These are phyloP conservation scores for Cantharis nigra DNA, from an alignment of 2,888 invertebrate species.

Conservation along the genomic window DNA sequence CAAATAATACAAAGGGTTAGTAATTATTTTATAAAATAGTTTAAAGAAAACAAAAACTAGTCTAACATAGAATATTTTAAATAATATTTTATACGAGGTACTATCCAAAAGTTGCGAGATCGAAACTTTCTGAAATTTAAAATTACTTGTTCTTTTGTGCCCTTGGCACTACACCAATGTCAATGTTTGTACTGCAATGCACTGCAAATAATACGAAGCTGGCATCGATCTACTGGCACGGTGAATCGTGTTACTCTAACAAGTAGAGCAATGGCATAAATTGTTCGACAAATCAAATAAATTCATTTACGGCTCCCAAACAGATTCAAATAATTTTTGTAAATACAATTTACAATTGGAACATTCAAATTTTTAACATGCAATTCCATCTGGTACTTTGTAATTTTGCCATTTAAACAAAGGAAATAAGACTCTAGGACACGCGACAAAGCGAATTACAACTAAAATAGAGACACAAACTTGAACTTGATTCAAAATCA, in stretches of 20 bases:
- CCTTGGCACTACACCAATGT: background rate
- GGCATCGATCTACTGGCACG: background rate
- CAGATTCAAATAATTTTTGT: background rate
- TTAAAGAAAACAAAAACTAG: background rate
- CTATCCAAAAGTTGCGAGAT: background rate
- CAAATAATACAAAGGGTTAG: conserved; percentile 4
- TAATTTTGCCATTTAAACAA: background rate
- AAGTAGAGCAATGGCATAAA: background rate
- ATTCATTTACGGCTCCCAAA: background rate
- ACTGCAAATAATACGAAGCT: background rate
- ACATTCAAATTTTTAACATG: background rate
- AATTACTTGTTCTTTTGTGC: background rate
- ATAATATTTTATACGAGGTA: background rate
- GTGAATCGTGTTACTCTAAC: background rate
- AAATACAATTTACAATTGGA: background rate
- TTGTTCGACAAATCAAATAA: background rate
- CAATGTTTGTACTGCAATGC: background rate
- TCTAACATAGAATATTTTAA: background rate
- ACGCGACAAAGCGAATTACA: background rate
- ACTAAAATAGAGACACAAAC: background rate
- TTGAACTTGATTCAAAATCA: background rate
- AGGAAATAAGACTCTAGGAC: background rate
- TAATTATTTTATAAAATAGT: background rate
- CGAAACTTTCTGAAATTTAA: background rate
- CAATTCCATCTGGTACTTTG: background rate